Evolutionary conservation across 1,140 invertebrate genomes (phyloP), one percentile per base, ranked within the genome.

Genomic region (Lysiphlebus fabarum): DNA sequence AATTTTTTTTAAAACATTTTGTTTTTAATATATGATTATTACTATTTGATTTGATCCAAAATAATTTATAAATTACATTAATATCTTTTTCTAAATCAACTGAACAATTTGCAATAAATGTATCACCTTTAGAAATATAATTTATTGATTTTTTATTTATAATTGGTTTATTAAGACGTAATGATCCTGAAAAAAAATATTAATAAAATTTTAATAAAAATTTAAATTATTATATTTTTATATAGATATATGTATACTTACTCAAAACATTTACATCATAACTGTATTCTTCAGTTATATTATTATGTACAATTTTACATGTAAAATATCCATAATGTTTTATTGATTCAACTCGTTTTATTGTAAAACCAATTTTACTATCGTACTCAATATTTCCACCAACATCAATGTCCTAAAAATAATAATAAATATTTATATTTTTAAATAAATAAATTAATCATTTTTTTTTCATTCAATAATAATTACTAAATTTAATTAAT

Each of bases 311-410:
- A 65, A 83, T 82, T 40, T 58, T 64, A 71, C 85, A 87, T 56
- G 61, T 69, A 67, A 76, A 81, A 36, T 50, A 62, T 56, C 67
- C 65, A 66, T 70, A 71, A 68, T 81, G 71, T 53, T 67, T 72
- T 5, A 84, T 54, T 54, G 69, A 67, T 47, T 26, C 17, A 26
- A 80, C 65, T 51, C 77, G 77, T 69, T 71, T 70, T 65, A 86
- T 67, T 50, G 71, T 78, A 70, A 84, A 85, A 66, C 86, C 86
- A 66, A 82, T 65, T 74, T 81, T 84, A 14, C 85, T 83, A 78
- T 84, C 77, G 71, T 81, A 86, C n/a, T 70, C 73, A 41, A 69
- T 54, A 64, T 70, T 71, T 55, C 75, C 63, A 64, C 67, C 69
- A 53, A 78, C 63, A 67, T 70, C 56, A 0, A 65, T 12, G 7